Evolutionary conservation across 2,888 invertebrate genomes (phyloP).

Genomic region (Mellilla xanthometata): DNA sequence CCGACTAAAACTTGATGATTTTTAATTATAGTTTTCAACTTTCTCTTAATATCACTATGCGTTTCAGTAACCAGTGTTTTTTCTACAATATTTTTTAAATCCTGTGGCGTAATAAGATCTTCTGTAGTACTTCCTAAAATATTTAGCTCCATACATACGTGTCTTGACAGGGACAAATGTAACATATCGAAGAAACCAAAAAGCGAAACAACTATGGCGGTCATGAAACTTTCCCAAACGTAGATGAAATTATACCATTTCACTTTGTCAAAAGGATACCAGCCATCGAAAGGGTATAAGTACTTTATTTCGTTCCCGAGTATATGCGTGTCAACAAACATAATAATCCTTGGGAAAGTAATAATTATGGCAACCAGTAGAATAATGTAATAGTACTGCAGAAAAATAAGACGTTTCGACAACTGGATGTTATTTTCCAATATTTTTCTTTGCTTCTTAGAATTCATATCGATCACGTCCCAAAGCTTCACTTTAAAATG

Average conservation of each 20-base stretch:
- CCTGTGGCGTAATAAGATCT: constrained; percentile 44
- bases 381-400: constrained; percentile 50
- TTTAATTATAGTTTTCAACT: constrained; percentile 52
- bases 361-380: constrained; percentile 47
- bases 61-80: constrained; percentile 27
- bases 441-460: constrained; percentile 41
- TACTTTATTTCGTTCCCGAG: constrained; percentile 43
- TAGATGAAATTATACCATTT: constrained; percentile 61
- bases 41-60: constrained; percentile 41
- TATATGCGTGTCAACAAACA: constrained; percentile 49
- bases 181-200: constrained; percentile 54
- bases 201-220: constrained; percentile 53
- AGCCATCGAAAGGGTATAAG: constrained; percentile 65
- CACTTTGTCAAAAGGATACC: constrained; percentile 70
- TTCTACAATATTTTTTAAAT: constrained; percentile 40
- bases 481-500: constrained; percentile 56
- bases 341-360: constrained; percentile 60
- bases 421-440: constrained; percentile 44
- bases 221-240: constrained; percentile 63
- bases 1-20: constrained; percentile 51
- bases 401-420: constrained; percentile 44
- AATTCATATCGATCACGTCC: constrained; percentile 42
- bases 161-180: constrained; percentile 51
- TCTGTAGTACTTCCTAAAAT: constrained; percentile 52
- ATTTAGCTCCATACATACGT: constrained; percentile 64